phyloP scores from a whole-genome alignment of 2,888 invertebrate genomes.

The Nemoura dubitans region DNA sequence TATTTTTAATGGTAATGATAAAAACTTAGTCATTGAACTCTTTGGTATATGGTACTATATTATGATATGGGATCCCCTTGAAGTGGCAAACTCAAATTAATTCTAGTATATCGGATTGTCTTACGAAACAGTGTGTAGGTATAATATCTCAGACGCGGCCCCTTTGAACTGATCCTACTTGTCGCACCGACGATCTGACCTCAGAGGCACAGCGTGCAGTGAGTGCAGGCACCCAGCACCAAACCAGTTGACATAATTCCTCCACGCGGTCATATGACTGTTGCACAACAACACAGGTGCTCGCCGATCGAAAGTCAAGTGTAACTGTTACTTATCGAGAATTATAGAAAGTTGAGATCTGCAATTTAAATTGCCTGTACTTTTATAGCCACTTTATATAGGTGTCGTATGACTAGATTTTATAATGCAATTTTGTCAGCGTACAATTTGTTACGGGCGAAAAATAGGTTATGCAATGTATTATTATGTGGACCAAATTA shows the following conservation, averaged over 20 bases:
- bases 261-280: neutral
- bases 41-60: too few relatives aligned
- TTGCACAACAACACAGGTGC: neutral
- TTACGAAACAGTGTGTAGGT: too few relatives aligned
- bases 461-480: neutral
- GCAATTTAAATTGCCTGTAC: neutral
- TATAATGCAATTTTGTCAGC: neutral
- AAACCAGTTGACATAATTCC: neutral
- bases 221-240: neutral
- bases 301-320: neutral
- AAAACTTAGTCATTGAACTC: too few relatives aligned
- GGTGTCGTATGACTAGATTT: neutral
- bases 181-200: neutral
- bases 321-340: neutral
- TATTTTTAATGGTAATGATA: too few relatives aligned
- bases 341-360: slow-evolving; percentile 7
- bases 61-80: too few relatives aligned
- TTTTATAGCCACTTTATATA: neutral
- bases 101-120: too few relatives aligned
- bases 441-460: neutral
- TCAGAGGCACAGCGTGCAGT: neutral
- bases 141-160: too few relatives aligned
- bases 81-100: too few relatives aligned
- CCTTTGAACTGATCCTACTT: neutral
- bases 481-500: neutral